These are phyloP conservation scores for Apamea anceps DNA, from an alignment of 2,888 invertebrate genomes.

Conservation along the genomic window DNA sequence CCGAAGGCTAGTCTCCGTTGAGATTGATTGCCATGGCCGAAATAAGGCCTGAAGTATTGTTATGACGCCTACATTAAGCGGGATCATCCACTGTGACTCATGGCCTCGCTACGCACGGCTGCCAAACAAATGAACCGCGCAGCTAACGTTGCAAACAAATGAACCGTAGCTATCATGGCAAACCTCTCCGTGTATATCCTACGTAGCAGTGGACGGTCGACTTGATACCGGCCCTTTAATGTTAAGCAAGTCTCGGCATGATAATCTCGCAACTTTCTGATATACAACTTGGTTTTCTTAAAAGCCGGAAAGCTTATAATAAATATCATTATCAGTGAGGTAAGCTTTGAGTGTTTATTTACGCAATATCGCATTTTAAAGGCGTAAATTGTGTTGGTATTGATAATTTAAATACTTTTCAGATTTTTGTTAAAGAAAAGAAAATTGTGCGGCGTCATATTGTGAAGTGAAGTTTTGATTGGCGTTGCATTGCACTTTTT, in stretches of 20 bases:
- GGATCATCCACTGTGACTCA: neutral
- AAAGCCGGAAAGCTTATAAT: constrained; percentile 55
- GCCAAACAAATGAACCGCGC: neutral
- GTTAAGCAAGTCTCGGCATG: constrained; percentile 48
- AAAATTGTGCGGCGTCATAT: neutral
- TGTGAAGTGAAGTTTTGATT: constrained; percentile 6
- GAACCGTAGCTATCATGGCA: neutral
- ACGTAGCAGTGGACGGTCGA: constrained; percentile 1
- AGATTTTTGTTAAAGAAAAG: constrained; percentile 2
- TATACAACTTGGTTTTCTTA: constrained; percentile 27
- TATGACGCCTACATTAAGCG: neutral
- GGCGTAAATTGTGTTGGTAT: constrained; percentile 17
- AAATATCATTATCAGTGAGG: constrained; percentile 47
- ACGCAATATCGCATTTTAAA: constrained; percentile 36
- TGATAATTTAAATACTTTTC: constrained; percentile 26
- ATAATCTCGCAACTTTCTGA: constrained; percentile 49
- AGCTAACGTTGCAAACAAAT: neutral
- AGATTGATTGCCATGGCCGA: neutral
- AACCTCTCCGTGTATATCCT: neutral
- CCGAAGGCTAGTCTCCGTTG: neutral
- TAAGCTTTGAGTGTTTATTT: constrained; percentile 50
- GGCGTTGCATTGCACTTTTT: constrained; percentile 18
- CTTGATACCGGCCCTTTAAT: constrained; percentile 54
- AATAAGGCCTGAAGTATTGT: neutral
- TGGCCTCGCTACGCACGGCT: constrained; percentile 1